Evolutionary conservation across 2,113 vertebrate genomes (phyloP), one percentile per base, ranked within the genome.

Genomic region (Apteryx mantelli): DNA sequence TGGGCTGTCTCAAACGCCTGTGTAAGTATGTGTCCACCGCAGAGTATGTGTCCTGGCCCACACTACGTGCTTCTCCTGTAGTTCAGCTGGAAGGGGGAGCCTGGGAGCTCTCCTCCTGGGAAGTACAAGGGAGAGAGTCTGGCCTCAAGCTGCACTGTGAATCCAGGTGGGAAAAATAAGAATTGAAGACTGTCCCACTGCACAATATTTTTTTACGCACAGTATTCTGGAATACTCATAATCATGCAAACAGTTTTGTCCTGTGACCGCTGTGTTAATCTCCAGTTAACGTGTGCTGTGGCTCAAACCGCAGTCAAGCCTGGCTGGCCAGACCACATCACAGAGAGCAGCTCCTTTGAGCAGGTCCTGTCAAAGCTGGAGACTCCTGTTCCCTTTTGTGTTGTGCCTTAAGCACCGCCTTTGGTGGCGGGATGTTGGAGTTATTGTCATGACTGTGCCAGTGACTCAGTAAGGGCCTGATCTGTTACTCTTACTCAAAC

Each of bases 1-100:
- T 76, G 52, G 22, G 32, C 79, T 66, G 68, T 84, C 88, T 86
- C 53, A 90, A 69, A 73, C 14, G 86, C 86, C 93, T 97, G 92
- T 92, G 83, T 91, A 92, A 93, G 48, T 66, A 38, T 38, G 36
- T 36, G 36, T 38, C 36, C 1, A 0, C n/a, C 84, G 90, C 13
- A 0, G 1, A 46, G 25, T 88, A 53, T 56, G 55, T 38, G 61
- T 68, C 93, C 82, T 86, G 88, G 93, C 88, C 82, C 76, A 78
- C 20, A 1, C 8, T 64, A 83, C 88, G 70, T 84, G 24, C 81
- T 87, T 78, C 55, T 36, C 69, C 81, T 89, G 77, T 79, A 4
- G 4, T 83, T 17, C 15, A 58, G 55, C 65, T 87, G 61, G 68
- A 74, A 80, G 71, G 76, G 63, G 77, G 15, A 46, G 26, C 66